phyloP scores from a whole-genome alignment of 2,888 invertebrate species.

The Acrobasis consociella region DNA sequence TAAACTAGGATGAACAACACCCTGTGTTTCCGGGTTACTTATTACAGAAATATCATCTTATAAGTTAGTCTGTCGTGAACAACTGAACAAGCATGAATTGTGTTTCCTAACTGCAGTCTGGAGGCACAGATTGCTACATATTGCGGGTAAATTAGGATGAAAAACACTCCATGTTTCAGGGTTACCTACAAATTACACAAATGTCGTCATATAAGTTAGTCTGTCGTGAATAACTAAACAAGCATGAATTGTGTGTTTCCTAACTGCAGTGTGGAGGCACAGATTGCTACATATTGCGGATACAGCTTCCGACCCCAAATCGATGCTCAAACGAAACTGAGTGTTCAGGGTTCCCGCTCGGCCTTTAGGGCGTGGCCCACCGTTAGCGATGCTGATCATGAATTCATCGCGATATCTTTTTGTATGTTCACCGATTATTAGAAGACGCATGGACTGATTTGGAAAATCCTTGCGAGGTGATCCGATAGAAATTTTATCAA shows the following conservation, averaged over 20 bases:
- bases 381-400: no score
- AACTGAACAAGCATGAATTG: slow-evolving; percentile 7
- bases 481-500: no score
- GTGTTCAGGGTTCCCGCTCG: slow-evolving; percentile 47
- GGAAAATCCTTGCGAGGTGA: no score
- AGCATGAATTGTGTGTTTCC: slow-evolving; percentile 10
- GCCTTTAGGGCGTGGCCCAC: slow-evolving; percentile 36
- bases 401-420: no score
- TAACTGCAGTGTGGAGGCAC: slow-evolving; percentile 12
- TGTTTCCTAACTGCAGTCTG: slow-evolving; percentile 14
- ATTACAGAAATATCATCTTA: neutral
- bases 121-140: slow-evolving; percentile 13
- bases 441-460: no score
- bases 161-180: no score
- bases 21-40: no score
- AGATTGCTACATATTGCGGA: slow-evolving; percentile 15
- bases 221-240: neutral
- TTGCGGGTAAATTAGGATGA: no score
- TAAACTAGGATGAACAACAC: no score
- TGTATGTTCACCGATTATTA: no score
- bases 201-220: neutral
- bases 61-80: neutral
- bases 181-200: no score
- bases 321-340: slow-evolving; percentile 69
- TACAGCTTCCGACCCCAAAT: slow-evolving; percentile 50